These are phyloP conservation scores for Drosophila neocordata DNA, from an alignment of 1,140 invertebrate genomes.

Conservation along the genomic window DNA sequence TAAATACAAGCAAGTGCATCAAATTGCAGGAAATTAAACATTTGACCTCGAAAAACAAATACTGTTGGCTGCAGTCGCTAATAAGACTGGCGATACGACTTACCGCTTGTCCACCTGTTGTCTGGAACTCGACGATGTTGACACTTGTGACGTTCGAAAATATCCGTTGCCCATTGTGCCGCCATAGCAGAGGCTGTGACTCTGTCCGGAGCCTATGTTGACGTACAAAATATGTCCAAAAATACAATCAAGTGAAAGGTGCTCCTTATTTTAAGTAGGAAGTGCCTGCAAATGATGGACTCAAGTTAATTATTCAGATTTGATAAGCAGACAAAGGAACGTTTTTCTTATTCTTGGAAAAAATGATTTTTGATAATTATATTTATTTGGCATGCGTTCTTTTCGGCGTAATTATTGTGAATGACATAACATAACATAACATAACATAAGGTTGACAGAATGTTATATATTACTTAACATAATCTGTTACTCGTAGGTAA, in stretches of 20 bases:
- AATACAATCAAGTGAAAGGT: slow-evolving; percentile 13
- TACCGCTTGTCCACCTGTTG: slow-evolving; percentile 79
- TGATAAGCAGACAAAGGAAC: slow-evolving; percentile 37
- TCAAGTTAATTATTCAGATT: slow-evolving; percentile 48
- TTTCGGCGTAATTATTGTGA: too few species aligned
- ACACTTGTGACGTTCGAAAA: slow-evolving; percentile 82
- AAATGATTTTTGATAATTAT: too few species aligned
- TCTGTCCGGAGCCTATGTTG: slow-evolving; percentile 83
- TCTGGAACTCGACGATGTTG: slow-evolving; percentile 60
- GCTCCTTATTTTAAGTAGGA: background rate
- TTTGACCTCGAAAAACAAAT: slow-evolving; percentile 24
- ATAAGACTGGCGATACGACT: slow-evolving; percentile 48
- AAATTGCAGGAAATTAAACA: too few species aligned
- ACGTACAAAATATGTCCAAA: slow-evolving; percentile 72
- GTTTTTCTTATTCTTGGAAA: too few species aligned
- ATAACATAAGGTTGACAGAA: too few species aligned
- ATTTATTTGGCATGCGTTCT: too few species aligned
- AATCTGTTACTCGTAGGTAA: too few species aligned
- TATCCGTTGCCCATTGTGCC: slow-evolving; percentile 82
- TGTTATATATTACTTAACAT: too few species aligned
- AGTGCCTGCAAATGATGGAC: slow-evolving; percentile 43
- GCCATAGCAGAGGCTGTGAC: slow-evolving; percentile 83
- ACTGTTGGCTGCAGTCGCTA: slow-evolving; percentile 37
- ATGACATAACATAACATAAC: too few species aligned
- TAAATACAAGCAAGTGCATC: too few species aligned